Conservation (phyloP, 2,888 invertebrate species). For the Saturnia pavonia region DNA sequence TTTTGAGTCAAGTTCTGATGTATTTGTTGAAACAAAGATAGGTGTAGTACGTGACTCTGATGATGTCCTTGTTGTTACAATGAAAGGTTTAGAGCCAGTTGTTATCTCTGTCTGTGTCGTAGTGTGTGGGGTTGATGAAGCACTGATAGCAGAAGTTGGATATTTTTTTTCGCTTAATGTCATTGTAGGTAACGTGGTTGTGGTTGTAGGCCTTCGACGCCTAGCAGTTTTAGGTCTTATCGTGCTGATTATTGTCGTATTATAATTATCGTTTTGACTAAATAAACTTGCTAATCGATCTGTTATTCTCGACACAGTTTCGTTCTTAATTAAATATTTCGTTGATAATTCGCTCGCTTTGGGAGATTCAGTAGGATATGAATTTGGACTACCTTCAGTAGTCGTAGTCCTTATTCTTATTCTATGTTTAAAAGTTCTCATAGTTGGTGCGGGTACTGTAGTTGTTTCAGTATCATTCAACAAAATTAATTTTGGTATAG, state of each 20-base stretch:
- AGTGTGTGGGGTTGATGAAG: constrained; percentile 32
- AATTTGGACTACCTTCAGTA: constrained; percentile 55
- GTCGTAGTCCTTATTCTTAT: constrained; percentile 73
- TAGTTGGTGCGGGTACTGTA: constrained; percentile 36
- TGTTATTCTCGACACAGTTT: constrained; percentile 51
- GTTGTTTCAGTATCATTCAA: constrained; percentile 55
- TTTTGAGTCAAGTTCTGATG: constrained; percentile 38
- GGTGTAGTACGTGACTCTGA: constrained; percentile 66
- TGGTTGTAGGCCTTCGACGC: constrained; percentile 74
- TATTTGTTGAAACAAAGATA: constrained; percentile 42
- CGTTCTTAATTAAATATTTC: constrained; percentile 44
- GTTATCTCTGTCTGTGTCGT: constrained; percentile 38
- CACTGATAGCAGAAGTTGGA: constrained; percentile 35
- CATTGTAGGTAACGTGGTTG: constrained; percentile 50
- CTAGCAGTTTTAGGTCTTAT: constrained; percentile 57
- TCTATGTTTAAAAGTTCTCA: constrained; percentile 56
- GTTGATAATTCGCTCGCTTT: constrained; percentile 49
- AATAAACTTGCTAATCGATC: constrained; percentile 58
- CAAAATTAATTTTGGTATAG: constrained; percentile 41
- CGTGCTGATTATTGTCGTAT: constrained; percentile 48
- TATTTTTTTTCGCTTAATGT: constrained; percentile 28
- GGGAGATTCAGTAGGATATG: constrained; percentile 56
- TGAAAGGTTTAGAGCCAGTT: constrained; percentile 53
- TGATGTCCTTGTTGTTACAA: constrained; percentile 73
- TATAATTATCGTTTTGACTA: constrained; percentile 53